Evolutionary conservation across 2,113 vertebrate genomes (phyloP).

Genomic region (Sporophila hypoxantha): DNA sequence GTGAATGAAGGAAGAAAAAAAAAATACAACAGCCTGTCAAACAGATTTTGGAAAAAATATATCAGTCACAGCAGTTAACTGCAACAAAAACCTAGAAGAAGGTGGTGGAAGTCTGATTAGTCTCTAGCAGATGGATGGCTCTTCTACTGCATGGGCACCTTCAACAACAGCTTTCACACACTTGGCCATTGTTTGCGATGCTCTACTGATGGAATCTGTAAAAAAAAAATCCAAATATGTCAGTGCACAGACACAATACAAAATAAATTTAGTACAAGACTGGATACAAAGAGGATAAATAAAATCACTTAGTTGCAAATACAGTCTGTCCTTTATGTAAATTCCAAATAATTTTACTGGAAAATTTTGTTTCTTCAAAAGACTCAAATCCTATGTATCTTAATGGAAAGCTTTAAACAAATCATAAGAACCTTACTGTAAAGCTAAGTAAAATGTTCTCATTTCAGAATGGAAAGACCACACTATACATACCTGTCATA

Average conservation of each 20-base stretch:
- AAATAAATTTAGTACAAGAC: background rate
- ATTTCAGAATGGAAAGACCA: background rate
- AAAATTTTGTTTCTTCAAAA: background rate
- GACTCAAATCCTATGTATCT: background rate
- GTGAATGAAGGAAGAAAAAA: slow-evolving; percentile 8
- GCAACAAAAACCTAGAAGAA: background rate
- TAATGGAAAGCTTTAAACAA: background rate
- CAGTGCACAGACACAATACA: background rate
- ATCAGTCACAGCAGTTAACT: slow-evolving; percentile 4
- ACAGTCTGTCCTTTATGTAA: background rate
- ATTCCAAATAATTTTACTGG: background rate
- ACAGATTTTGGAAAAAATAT: background rate
- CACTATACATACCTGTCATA: slow-evolving; percentile 85
- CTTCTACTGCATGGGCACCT: slow-evolving; percentile 89
- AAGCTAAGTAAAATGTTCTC: background rate
- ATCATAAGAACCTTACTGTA: background rate
- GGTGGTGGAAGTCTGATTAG: background rate
- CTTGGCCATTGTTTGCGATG: slow-evolving; percentile 98
- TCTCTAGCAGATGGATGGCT: slow-evolving; percentile 85
- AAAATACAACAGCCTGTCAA: background rate
- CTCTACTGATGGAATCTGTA: slow-evolving; percentile 91
- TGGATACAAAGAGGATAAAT: background rate
- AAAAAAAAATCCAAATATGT: background rate
- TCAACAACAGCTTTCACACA: slow-evolving; percentile 95
- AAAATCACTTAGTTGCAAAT: background rate